phyloP scores from a whole-genome alignment of 2,113 vertebrate genomes.

The Pelecanus crispus region DNA sequence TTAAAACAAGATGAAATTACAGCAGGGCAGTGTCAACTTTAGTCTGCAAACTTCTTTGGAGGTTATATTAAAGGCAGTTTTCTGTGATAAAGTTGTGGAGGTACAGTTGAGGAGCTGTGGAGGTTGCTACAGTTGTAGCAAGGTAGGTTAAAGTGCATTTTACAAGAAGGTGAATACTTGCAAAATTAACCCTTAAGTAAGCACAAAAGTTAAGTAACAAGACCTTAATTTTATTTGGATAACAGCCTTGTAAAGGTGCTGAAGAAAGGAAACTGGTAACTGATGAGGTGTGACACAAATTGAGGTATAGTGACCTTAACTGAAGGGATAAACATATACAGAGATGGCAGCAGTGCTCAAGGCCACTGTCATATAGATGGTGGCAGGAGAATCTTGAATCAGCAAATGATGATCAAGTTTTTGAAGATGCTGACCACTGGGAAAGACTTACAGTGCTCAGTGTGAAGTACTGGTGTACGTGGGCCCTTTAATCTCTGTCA shows the following conservation, averaged over 20 bases:
- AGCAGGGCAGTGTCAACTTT: not conserved
- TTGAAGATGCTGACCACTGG: not conserved
- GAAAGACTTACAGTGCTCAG: not conserved
- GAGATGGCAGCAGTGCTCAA: not conserved
- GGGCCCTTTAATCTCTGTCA: not conserved
- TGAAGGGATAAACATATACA: not conserved
- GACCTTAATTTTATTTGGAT: not conserved
- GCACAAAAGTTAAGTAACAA: not conserved
- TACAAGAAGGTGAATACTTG: not conserved
- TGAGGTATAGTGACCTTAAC: not conserved
- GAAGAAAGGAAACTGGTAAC: not conserved
- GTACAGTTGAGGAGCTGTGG: not conserved
- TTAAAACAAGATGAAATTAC: not conserved
- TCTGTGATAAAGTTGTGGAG: not conserved
- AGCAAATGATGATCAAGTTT: not conserved
- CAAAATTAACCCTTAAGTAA: not conserved
- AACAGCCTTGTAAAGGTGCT: not conserved
- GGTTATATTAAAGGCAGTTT: not conserved
- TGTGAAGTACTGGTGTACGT: not conserved
- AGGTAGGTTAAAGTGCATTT: not conserved
- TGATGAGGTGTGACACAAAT: not conserved
- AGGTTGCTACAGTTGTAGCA: not conserved
- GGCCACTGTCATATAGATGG: not conserved
- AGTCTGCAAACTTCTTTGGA: not conserved
- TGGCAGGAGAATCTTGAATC: not conserved